Conservation (phyloP, 2,113 vertebrate genomes). For the Syngnathus floridae region DNA sequence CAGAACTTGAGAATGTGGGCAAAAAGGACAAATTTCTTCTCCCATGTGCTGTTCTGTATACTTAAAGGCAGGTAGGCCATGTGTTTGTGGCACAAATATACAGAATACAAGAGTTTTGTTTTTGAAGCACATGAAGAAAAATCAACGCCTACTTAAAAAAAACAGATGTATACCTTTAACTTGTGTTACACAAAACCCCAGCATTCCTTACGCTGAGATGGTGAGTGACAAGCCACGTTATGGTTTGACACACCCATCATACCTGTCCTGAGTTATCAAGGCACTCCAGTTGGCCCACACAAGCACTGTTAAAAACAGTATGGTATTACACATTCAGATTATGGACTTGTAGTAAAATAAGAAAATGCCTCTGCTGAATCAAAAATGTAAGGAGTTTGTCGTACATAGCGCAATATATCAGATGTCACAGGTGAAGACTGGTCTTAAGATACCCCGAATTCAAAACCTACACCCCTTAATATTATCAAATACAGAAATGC, state of each 20-base stretch:
- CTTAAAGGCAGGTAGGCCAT: constrained; percentile 15
- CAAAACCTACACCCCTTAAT: constrained; percentile 4
- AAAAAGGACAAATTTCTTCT: constrained; percentile 21
- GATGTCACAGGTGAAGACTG: constrained; percentile 3
- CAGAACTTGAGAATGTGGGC: constrained; percentile 29
- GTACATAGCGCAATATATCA: constrained; percentile 14
- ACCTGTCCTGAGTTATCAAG: constrained; percentile 45
- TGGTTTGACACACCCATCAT: constrained; percentile 24
- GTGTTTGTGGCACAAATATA: constrained; percentile 31
- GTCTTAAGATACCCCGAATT: neutral
- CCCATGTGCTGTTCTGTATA: constrained; percentile 28
- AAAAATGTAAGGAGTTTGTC: constrained; percentile 15
- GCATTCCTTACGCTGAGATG: constrained; percentile 27
- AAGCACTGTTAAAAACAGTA: constrained; percentile 33
- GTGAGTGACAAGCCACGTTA: constrained; percentile 21
- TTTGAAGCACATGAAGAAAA: constrained; percentile 30
- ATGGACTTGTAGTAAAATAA: constrained; percentile 33
- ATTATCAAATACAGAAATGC: constrained; percentile 30
- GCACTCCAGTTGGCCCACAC: constrained; percentile 58
- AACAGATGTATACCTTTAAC: constrained; percentile 31
- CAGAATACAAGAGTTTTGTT: constrained; percentile 38
- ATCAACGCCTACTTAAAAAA: constrained; percentile 22
- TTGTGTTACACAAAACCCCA: constrained; percentile 34
- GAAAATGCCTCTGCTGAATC: constrained; percentile 16
- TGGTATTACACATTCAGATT: constrained; percentile 62